Base-by-base conservation (phyloP, 2,797 vertebrate species). In the Brachymystax lenok region DNA sequence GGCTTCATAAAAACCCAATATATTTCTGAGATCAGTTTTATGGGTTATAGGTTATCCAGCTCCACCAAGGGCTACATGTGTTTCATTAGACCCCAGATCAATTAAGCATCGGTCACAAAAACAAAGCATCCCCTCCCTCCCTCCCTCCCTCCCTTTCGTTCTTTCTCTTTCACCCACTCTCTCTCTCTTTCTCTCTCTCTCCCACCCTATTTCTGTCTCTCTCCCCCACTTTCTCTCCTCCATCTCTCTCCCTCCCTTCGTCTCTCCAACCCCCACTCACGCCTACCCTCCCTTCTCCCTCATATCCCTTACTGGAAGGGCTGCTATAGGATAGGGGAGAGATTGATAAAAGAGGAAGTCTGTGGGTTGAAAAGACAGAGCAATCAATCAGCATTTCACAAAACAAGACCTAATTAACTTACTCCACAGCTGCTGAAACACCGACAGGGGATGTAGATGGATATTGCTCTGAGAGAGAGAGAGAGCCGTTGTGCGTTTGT, bases 151-250 rank as follows among this genome's bases (percentile, higher is more conserved):
- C 84, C 13, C 27, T 14, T 0, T 56, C 17, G 19, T 17, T 35
- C 35, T 28, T 52, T 73, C 71, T 56, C 19, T 30, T 54, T 33
- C 16, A 6, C 10, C 2, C 16, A 8, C 80, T 87, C 83, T 46
- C 3, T 68, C 64, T 24, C 27, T 16, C 35, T 21, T n/a, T 3
- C 21, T 24, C 8, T 66, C 40, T 64, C 33, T 14, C 59, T 28
- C 61, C 52, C 4, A 3, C 4, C 83, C 83, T 46, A 78, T 76
- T 56, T 87, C 87, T 85, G 83, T 82, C 87, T 82, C 64, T 35
- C 84, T 75, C 75, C 74, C 72, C 56, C 74, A 77, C 75, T 64
- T 56, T 14, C n/a, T 61, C 6, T 35, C n/a, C 64, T 74, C 40
- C 51, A 67, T 19, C 61, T 80, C 72, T 50, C 21, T n/a, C 21